A percentile compares a stretch with the other conserved stretches of the same genome.
Conservation (phyloP, 2,113 vertebrate genomes). For the Forbesichthys agassizii region DNA sequence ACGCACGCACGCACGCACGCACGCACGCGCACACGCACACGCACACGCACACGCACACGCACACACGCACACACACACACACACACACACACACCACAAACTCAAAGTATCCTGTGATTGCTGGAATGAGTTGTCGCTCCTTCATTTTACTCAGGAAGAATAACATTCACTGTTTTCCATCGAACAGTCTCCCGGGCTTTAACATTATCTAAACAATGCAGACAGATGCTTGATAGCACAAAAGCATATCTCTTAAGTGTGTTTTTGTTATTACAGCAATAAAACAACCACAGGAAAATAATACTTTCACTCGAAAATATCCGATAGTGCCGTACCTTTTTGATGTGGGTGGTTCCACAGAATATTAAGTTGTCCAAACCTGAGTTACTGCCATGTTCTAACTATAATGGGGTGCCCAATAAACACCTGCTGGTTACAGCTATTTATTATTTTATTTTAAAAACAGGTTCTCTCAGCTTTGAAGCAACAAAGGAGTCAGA, state of each 20-base stretch:
- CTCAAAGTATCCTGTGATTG: constrained; percentile 38
- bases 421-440: background rate
- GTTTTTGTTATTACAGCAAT: too few relatives aligned
- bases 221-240: background rate
- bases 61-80: too few relatives aligned
- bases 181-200: background rate
- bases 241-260: too few relatives aligned
- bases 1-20: constrained; percentile 7
- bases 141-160: background rate
- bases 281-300: too few relatives aligned
- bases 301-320: too few relatives aligned
- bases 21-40: constrained; percentile 7
- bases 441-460: background rate
- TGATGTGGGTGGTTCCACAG: too few relatives aligned
- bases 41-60: background rate
- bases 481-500: background rate
- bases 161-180: constrained; percentile 4
- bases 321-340: too few relatives aligned
- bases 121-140: constrained; percentile 9
- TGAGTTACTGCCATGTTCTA: background rate
- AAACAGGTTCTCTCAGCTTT: background rate
- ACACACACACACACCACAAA: background rate
- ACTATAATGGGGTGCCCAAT: background rate
- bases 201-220: background rate
- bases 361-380: too few relatives aligned